These are phyloP conservation scores for Halcyon smyrnensis DNA, from an alignment of 2,797 vertebrate genomes.

Conservation along the genomic window DNA sequence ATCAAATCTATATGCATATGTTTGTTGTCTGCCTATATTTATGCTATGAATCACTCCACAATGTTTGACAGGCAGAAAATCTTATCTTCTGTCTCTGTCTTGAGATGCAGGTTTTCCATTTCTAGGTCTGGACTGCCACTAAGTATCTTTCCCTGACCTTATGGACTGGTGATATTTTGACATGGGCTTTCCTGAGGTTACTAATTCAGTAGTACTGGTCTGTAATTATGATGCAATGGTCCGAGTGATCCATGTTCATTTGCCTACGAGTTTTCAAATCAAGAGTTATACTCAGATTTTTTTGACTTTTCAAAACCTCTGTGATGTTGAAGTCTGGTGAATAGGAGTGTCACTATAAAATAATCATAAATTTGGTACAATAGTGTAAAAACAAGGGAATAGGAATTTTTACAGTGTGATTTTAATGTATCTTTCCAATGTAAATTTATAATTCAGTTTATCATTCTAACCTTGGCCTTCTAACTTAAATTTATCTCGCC, in stretches of 20 bases:
- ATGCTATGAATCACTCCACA: background rate
- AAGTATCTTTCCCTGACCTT: background rate
- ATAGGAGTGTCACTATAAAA: background rate
- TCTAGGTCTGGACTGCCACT: background rate
- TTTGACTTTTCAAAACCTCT: background rate
- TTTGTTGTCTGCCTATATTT: background rate
- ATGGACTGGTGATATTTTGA: background rate
- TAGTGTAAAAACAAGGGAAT: background rate
- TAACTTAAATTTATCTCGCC: background rate
- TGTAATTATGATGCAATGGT: background rate
- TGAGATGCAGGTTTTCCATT: background rate
- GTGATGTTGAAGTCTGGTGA: background rate
- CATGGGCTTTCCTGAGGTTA: background rate
- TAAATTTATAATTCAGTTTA: background rate
- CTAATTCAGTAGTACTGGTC: background rate
- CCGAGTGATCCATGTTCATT: background rate
- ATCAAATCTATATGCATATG: background rate
- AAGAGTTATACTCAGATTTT: background rate
- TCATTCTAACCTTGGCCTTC: background rate
- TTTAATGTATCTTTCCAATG: background rate
- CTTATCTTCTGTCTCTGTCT: background rate
- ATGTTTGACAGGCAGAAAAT: background rate
- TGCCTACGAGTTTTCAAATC: background rate
- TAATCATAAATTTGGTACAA: background rate
- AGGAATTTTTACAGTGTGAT: accelerated